These are phyloP conservation scores for Tribolium madens DNA, from an alignment of 1,140 invertebrate genomes.

Conservation along the genomic window DNA sequence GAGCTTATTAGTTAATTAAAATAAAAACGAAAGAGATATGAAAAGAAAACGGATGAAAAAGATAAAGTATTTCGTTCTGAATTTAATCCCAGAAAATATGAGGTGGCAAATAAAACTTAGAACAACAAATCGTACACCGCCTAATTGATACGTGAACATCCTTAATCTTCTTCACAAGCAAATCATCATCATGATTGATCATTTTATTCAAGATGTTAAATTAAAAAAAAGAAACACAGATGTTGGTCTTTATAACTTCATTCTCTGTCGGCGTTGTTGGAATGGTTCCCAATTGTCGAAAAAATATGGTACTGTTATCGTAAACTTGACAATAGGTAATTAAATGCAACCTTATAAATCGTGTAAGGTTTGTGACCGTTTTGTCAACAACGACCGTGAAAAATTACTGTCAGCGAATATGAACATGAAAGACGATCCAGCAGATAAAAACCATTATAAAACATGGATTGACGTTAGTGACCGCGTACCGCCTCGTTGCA, in stretches of 20 bases:
- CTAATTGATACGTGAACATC: constrained; percentile 21
- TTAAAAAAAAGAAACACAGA: constrained; percentile 30
- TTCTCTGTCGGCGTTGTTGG: constrained; percentile 16
- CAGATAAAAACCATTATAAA: constrained; percentile 44
- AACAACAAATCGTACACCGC: constrained; percentile 11
- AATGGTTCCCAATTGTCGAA: constrained; percentile 32
- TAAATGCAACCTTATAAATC: not conserved
- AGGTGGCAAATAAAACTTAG: constrained; percentile 4
- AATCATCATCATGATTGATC: constrained; percentile 23
- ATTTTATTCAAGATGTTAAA: constrained; percentile 22
- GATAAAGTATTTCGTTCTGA: not conserved
- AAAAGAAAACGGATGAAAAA: constrained; percentile 17
- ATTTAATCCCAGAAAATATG: constrained; percentile 30
- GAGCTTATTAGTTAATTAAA: constrained; percentile 37
- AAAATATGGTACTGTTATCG: constrained; percentile 28
- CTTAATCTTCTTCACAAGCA: too few species aligned
- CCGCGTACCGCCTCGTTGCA: constrained; percentile 41
- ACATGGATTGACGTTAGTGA: constrained; percentile 40
- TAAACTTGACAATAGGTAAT: constrained; percentile 30
- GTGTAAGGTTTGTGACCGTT: too few species aligned
- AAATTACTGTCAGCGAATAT: too few species aligned
- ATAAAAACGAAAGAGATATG: constrained; percentile 27
- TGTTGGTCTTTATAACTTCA: constrained; percentile 10
- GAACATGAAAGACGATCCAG: constrained; percentile 12
- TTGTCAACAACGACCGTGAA: not conserved